These are phyloP conservation scores for Bos taurus DNA, from an alignment of 2,113 vertebrate species.

Conservation along the genomic window ARS-UCD2.0 NC_037355.1:11751001-11751500, in stretches of 20 bases:
- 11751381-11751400: not conserved
- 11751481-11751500: not conserved
- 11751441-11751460: not conserved
- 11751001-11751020: not conserved
- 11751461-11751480: not conserved
- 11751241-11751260: not conserved
- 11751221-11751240: not conserved
- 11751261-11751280: not conserved
- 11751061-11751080: not conserved
- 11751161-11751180: not conserved
- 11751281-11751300: not conserved
- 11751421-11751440: not conserved
- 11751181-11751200: not conserved
- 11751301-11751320: not conserved
- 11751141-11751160: not conserved
- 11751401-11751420: not conserved
- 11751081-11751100: not conserved
- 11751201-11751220: not conserved
- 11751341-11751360: not conserved
- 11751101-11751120: not conserved
- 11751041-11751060: not conserved
- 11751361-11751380: not conserved
- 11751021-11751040: accelerated
- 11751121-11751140: not conserved
- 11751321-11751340: not conserved